These are phyloP conservation scores for Antheraea pernyi DNA, from an alignment of 1,140 invertebrate species.

Conservation along the genomic window DNA sequence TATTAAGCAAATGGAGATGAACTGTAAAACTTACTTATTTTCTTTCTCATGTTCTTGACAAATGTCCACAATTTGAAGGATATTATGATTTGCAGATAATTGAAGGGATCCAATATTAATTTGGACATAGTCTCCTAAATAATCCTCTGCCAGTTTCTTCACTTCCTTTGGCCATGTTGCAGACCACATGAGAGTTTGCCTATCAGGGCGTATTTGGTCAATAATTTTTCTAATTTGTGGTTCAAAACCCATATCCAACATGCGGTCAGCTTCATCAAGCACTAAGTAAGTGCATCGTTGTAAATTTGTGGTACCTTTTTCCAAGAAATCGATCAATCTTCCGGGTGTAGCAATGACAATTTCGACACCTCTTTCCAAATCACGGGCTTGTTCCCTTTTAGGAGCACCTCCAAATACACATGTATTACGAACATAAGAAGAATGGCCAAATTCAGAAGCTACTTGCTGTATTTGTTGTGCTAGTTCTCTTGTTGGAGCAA, in stretches of 20 bases:
- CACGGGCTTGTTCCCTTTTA: constrained; percentile 91
- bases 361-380: constrained; percentile 93
- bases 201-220: constrained; percentile 95
- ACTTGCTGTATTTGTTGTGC: constrained; percentile 98
- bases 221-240: constrained; percentile 99
- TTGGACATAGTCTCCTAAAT: constrained; percentile 93
- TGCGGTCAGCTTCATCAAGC: constrained; percentile 98
- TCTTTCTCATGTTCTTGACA: constrained; percentile 95
- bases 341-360: constrained; percentile 98
- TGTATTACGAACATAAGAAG: constrained; percentile 91
- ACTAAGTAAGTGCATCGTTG: constrained; percentile 96
- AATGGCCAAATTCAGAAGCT: constrained; percentile 92
- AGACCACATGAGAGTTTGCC: constrained; percentile 98
- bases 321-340: constrained; percentile 96
- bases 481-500: constrained; percentile 96
- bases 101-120: constrained; percentile 96
- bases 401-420: constrained; percentile 98
- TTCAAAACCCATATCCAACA: constrained; percentile 99
- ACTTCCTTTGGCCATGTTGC: constrained; percentile 99
- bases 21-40: constrained; percentile 83
- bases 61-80: constrained; percentile 96
- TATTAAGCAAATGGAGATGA: constrained; percentile 7
- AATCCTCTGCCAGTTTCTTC: constrained; percentile 94
- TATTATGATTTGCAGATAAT: constrained; percentile 97
- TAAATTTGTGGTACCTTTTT: constrained; percentile 93